Percentiles rank a stretch among this genome's conserved stretches.
Evolutionary conservation across 2,113 vertebrate species (phyloP).

Genomic region (Heterotis niloticus): DNA sequence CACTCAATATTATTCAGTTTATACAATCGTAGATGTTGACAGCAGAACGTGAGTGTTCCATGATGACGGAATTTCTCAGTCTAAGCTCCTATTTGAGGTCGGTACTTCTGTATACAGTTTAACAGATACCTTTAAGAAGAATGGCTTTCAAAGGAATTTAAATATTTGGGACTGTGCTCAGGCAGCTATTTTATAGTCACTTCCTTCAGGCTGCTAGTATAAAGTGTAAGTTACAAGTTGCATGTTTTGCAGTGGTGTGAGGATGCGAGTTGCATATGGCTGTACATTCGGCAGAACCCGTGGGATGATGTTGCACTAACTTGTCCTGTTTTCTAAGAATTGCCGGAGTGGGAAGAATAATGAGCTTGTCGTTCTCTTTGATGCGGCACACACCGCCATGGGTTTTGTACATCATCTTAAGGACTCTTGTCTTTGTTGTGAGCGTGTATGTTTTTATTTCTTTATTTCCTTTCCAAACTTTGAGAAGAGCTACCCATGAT

Average conservation of each 20-base stretch:
- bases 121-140: background rate
- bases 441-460: background rate
- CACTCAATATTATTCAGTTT: too few species aligned
- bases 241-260: background rate
- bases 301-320: background rate
- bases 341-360: background rate
- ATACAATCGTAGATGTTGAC: too few species aligned
- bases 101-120: background rate
- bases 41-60: too few species aligned
- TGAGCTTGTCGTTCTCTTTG: constrained; percentile 8
- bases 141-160: too few species aligned
- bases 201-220: too few species aligned
- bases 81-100: too few species aligned
- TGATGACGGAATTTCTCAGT: too few species aligned
- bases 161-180: too few species aligned
- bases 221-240: background rate
- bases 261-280: background rate
- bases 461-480: background rate
- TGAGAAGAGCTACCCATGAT: background rate
- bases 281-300: background rate
- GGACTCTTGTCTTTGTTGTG: constrained; percentile 7
- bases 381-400: background rate
- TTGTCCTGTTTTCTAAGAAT: background rate
- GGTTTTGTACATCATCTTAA: background rate
- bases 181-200: too few species aligned